Evolutionary conservation across 2,888 invertebrate genomes (phyloP).

Genomic region (Baronia brevicornis): DNA sequence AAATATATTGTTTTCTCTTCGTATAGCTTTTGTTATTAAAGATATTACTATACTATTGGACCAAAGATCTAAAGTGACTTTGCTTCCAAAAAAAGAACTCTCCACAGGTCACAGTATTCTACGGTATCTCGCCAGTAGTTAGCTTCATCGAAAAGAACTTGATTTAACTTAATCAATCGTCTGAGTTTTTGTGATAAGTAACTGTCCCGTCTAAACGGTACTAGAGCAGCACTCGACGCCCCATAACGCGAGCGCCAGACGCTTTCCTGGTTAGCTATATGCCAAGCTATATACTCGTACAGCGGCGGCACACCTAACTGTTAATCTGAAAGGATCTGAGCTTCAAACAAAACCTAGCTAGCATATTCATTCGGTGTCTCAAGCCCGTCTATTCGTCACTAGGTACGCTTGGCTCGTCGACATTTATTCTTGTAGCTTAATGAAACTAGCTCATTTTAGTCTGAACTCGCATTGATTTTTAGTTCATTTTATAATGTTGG

Average conservation of each 20-base stretch:
- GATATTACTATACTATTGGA: no score
- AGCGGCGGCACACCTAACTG: constrained; percentile 24
- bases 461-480: no score
- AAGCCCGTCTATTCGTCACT: constrained; percentile 1
- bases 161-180: no score
- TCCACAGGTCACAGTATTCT: no score
- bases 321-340: constrained; percentile 37
- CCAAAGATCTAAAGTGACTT: no score
- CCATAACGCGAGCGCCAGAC: constrained; percentile 43
- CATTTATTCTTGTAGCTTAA: constrained; percentile 1
- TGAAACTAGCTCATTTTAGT: constrained; percentile 5
- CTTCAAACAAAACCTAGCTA: constrained; percentile 16
- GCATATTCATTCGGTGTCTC: constrained; percentile 27
- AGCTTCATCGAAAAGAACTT: no score
- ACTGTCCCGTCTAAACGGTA: constrained; percentile 27
- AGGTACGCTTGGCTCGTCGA: no score
- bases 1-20: no score
- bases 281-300: constrained; percentile 17
- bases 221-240: constrained; percentile 41
- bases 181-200: constrained; percentile 10
- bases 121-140: no score
- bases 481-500: no score
- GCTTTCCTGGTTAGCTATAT: constrained; percentile 23
- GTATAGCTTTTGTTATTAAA: no score
- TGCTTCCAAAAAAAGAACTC: no score